Conservation (phyloP, 2,797 vertebrate genomes). For the Falco concolor region DNA sequence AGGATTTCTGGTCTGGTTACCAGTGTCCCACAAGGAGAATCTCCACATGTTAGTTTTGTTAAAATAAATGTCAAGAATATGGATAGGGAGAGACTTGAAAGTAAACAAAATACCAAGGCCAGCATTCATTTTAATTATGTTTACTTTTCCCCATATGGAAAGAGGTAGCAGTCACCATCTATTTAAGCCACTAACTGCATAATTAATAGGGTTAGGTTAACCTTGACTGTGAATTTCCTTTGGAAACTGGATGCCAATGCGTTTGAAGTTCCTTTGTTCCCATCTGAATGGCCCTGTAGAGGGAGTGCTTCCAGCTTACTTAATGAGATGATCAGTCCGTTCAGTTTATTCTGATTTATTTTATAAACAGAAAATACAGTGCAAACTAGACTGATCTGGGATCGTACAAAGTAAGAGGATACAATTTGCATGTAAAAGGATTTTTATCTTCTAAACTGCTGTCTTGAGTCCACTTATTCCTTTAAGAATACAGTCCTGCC, state of each 20-base stretch:
- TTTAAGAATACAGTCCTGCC: neutral
- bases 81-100: neutral
- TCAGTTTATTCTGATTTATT: constrained; percentile 1
- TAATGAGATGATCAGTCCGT: neutral
- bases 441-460: neutral
- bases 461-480: neutral
- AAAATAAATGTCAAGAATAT: neutral
- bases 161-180: neutral
- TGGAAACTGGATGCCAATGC: neutral
- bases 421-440: neutral
- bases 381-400: neutral
- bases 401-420: neutral
- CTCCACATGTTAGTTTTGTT: neutral
- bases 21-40: neutral
- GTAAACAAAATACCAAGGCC: neutral
- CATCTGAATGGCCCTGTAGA: neutral
- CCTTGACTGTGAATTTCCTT: neutral
- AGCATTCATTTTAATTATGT: neutral
- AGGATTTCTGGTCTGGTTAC: neutral
- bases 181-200: neutral
- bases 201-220: neutral
- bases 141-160: neutral
- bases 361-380: neutral
- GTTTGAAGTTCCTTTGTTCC: neutral
- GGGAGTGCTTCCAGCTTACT: neutral